A percentile compares a stretch with the other conserved stretches of the same genome.
Evolutionary conservation across 2,888 invertebrate species (phyloP).

Genomic region (Alloscopus bannaensis): DNA sequence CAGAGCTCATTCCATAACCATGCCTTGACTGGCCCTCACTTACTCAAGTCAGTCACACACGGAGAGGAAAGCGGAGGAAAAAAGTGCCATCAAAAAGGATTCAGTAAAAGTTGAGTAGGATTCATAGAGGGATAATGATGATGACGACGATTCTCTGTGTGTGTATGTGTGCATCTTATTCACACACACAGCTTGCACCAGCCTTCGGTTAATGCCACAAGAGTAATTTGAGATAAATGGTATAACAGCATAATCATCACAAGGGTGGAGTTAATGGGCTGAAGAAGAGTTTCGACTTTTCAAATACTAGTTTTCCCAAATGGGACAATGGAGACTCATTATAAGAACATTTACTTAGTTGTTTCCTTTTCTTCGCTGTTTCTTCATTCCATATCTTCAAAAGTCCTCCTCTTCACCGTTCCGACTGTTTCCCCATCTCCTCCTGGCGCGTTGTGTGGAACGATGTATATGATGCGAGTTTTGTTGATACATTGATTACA

Average conservation of each 20-base stretch:
- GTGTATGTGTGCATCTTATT: conserved; percentile 54
- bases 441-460: background rate
- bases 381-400: conserved; percentile 4
- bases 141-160: conserved; percentile 56
- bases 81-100: conserved; percentile 61
- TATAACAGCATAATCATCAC: conserved; percentile 56
- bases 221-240: conserved; percentile 63
- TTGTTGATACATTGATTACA: conserved; percentile 41
- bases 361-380: conserved; percentile 28
- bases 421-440: too few species aligned
- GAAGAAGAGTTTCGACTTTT: conserved; percentile 64
- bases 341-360: conserved; percentile 49
- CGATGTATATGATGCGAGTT: conserved; percentile 19
- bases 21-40: background rate
- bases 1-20: too few species aligned
- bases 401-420: too few species aligned
- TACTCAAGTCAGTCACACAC: too few species aligned
- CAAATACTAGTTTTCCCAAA: conserved; percentile 64
- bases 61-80: conserved; percentile 14
- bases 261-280: conserved; percentile 66
- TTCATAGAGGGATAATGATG: conserved; percentile 62
- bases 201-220: conserved; percentile 59
- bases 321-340: conserved; percentile 66
- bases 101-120: conserved; percentile 62
- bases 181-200: conserved; percentile 50